Conservation (phyloP, 1,140 invertebrate genomes). For the Papilio helenus region DNA sequence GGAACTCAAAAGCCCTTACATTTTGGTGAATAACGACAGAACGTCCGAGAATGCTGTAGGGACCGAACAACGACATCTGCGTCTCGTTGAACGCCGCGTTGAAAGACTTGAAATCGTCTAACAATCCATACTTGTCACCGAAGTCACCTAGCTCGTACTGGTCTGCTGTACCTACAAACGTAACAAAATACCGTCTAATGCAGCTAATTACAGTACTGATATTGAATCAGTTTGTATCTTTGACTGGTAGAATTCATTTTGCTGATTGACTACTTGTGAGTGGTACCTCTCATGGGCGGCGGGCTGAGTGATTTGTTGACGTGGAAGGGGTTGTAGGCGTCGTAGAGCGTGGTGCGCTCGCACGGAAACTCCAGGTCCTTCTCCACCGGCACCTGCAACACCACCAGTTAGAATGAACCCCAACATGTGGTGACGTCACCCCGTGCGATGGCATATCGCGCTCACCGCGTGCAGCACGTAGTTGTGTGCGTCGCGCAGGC, state of each 20-base stretch:
- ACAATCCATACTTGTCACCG: conserved; percentile 93
- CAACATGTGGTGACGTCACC: not conserved
- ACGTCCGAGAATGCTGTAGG: conserved; percentile 90
- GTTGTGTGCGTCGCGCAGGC: conserved; percentile 86
- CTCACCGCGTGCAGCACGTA: conserved; percentile 93
- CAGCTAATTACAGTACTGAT: not conserved
- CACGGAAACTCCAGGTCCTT: conserved; percentile 94
- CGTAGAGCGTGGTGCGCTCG: conserved; percentile 90
- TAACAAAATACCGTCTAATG: not conserved
- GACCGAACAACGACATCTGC: conserved; percentile 92
- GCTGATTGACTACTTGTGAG: not conserved
- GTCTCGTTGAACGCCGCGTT: conserved; percentile 90
- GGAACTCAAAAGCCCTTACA: conserved; percentile 61
- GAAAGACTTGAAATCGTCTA: conserved; percentile 85
- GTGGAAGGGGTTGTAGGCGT: conserved; percentile 92
- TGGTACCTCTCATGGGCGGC: conserved; percentile 82
- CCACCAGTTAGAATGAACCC: not conserved
- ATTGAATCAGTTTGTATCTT: no score
- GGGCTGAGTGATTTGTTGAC: conserved; percentile 86
- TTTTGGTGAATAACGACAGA: conserved; percentile 94
- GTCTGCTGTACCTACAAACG: conserved; percentile 87
- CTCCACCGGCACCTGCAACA: conserved; percentile 88
- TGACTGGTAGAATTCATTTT: not conserved
- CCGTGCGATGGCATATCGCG: not conserved
- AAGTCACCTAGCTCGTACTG: conserved; percentile 95